phyloP scores from a whole-genome alignment of 2,888 invertebrate genomes.

The Neelides folsomi region DNA sequence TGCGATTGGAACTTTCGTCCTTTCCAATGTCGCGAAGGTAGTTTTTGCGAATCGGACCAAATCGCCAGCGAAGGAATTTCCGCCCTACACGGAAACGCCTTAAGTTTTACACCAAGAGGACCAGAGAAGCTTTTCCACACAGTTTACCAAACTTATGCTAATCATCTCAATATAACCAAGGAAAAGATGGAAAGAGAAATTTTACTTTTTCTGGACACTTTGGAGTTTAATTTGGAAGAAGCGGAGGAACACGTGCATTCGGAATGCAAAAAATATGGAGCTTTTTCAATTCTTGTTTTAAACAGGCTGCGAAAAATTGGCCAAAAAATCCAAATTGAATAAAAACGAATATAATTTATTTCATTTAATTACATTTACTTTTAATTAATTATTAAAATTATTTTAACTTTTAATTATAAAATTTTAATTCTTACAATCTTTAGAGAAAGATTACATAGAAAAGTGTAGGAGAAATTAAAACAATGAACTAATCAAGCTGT shows the following conservation, averaged over 20 bases:
- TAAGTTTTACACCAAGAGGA: slow-evolving; percentile 28
- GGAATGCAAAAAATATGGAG: slow-evolving; percentile 14
- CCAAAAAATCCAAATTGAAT: neutral
- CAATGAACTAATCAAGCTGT: too few species aligned
- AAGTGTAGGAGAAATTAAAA: too few species aligned
- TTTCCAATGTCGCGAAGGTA: slow-evolving; percentile 38
- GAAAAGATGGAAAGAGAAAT: neutral
- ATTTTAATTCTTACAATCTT: too few species aligned
- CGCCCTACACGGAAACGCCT: slow-evolving; percentile 38
- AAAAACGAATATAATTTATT: too few species aligned
- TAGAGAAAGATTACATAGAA: too few species aligned
- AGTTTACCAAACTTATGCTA: slow-evolving; percentile 15
- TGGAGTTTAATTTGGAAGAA: slow-evolving; percentile 5
- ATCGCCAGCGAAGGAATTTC: slow-evolving; percentile 35
- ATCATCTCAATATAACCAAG: slow-evolving; percentile 9
- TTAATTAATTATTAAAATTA: too few species aligned
- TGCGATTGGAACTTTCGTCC: slow-evolving; percentile 41
- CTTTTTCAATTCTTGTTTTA: slow-evolving; percentile 8
- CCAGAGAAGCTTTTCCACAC: slow-evolving; percentile 22
- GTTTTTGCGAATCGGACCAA: slow-evolving; percentile 35
- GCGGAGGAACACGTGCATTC: slow-evolving; percentile 11
- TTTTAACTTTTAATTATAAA: too few species aligned
- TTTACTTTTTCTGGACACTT: neutral
- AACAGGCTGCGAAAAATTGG: slow-evolving; percentile 2
- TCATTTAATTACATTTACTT: too few species aligned